phyloP scores from a whole-genome alignment of 2,797 vertebrate species.

The Tadarida brasiliensis region DNA sequence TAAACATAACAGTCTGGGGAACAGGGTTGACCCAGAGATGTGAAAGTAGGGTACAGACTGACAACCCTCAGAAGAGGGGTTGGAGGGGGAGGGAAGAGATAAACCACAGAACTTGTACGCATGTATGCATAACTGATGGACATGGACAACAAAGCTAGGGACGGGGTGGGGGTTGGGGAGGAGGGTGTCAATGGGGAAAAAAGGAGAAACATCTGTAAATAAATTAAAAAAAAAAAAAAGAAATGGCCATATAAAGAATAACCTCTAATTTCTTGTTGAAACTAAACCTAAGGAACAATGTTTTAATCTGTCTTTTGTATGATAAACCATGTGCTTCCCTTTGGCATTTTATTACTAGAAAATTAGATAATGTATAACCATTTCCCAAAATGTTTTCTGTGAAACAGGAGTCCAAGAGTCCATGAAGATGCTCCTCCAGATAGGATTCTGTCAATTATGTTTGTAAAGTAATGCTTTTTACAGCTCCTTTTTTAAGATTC shows the following conservation, averaged over 20 bases:
- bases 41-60: too few relatives aligned
- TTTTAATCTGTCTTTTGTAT: background rate
- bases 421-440: background rate
- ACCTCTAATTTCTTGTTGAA: background rate
- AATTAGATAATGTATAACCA: background rate
- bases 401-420: background rate
- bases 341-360: background rate
- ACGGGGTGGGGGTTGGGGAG: too few relatives aligned
- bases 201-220: too few relatives aligned
- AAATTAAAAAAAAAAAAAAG: too few relatives aligned
- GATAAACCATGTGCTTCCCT: background rate
- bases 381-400: slow-evolving; percentile 3
- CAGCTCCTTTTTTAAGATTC: background rate
- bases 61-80: too few relatives aligned
- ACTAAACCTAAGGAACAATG: background rate
- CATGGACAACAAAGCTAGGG: too few relatives aligned
- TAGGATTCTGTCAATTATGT: background rate
- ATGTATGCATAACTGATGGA: too few relatives aligned
- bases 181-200: too few relatives aligned
- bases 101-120: too few relatives aligned
- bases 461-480: background rate
- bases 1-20: too few relatives aligned
- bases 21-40: too few relatives aligned
- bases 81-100: too few relatives aligned
- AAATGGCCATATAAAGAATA: background rate